A percentile compares a stretch with the other conserved stretches of the same genome.
Conservation (phyloP, 2,797 vertebrate genomes). For the Clarias fuscus region DNA sequence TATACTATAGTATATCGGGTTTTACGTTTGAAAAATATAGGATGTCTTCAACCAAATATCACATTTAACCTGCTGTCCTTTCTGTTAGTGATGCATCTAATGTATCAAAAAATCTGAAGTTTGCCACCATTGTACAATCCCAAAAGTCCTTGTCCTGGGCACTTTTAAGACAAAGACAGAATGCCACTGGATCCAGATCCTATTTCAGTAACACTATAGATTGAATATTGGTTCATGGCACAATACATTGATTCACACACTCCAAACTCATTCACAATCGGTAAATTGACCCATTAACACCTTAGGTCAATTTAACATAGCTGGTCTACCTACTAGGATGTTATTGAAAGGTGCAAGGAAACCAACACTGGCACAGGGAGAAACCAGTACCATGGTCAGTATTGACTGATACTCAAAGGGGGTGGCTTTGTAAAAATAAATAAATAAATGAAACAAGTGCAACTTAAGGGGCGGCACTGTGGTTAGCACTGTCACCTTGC, state of each 20-base stretch:
- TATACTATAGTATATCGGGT: neutral
- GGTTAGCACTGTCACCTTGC: too few relatives aligned
- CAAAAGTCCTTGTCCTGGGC: neutral
- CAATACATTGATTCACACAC: neutral
- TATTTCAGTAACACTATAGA: neutral
- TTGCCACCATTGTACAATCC: neutral
- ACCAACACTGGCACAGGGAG: neutral
- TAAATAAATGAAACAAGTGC: neutral
- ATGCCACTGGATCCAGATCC: neutral
- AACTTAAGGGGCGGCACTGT: neutral
- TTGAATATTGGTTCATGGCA: neutral
- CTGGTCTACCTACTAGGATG: neutral
- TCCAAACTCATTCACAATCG: neutral
- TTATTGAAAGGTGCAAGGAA: neutral
- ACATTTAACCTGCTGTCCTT: neutral
- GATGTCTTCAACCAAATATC: neutral
- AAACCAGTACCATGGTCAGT: neutral
- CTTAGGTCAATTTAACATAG: neutral
- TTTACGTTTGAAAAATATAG: neutral
- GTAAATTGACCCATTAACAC: neutral
- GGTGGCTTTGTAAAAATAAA: neutral
- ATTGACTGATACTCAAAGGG: neutral
- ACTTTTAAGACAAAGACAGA: neutral
- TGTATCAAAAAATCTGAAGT: too few relatives aligned
- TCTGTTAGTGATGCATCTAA: neutral